Evolutionary conservation across 2,888 invertebrate species (phyloP).

Genomic region (Zele albiditarsus): DNA sequence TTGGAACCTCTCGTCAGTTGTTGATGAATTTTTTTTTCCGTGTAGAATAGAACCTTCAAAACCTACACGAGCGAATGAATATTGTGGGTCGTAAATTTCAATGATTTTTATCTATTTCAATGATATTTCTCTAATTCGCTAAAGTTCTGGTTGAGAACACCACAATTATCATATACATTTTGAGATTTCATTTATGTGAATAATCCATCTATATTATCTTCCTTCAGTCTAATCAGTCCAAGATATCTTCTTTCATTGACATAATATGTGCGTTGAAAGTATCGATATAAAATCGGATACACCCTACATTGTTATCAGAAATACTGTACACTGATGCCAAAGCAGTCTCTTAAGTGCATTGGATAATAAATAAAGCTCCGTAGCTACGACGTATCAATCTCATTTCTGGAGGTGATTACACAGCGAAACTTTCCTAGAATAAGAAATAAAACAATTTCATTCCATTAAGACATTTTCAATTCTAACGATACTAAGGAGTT

Average conservation of each 20-base stretch:
- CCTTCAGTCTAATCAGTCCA: too few species aligned
- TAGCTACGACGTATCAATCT: slow-evolving; percentile 56
- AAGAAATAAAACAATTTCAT: slow-evolving; percentile 1
- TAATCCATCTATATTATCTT: too few species aligned
- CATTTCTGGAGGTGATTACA: slow-evolving; percentile 13
- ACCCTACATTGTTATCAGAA: background rate
- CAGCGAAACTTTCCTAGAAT: background rate
- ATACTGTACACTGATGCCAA: background rate
- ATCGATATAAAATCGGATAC: background rate
- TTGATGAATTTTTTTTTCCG: too few species aligned
- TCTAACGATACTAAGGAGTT: background rate
- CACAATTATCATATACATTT: too few species aligned
- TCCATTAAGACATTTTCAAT: background rate
- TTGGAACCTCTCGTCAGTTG: too few species aligned
- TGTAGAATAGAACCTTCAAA: too few species aligned
- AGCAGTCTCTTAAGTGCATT: slow-evolving; percentile 63
- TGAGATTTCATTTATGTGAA: too few species aligned
- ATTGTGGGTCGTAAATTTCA: too few species aligned
- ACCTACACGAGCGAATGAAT: too few species aligned
- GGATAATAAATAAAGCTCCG: slow-evolving; percentile 66
- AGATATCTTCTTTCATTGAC: background rate
- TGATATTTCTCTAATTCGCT: too few species aligned
- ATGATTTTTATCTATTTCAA: too few species aligned
- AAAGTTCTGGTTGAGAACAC: too few species aligned
- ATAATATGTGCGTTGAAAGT: background rate